Percentiles rank a stretch among this genome's conserved stretches.
Conservation (phyloP, 2,113 vertebrate genomes). For the Alethe castanea region DNA sequence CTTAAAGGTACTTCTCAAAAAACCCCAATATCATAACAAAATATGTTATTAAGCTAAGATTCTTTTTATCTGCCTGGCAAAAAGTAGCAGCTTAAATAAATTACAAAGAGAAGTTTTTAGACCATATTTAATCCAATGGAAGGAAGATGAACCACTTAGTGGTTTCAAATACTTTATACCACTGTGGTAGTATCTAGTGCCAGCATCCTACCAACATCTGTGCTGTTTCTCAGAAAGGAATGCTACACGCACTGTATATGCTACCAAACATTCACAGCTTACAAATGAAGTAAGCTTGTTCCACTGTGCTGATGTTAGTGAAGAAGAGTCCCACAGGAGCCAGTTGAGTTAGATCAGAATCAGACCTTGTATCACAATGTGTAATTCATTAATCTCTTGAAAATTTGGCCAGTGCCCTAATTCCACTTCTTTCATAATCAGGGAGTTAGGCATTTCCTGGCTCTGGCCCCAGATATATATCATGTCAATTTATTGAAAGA, state of each 20-base stretch:
- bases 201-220: neutral
- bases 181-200: neutral
- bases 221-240: neutral
- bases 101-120: neutral
- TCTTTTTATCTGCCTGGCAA: neutral
- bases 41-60: neutral
- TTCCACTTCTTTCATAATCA: neutral
- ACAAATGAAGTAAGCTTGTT: neutral
- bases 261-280: neutral
- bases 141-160: neutral
- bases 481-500: neutral
- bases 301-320: neutral
- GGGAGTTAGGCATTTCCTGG: neutral
- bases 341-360: neutral
- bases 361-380: neutral
- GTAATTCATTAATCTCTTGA: neutral
- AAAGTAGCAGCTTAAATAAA: neutral
- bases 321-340: neutral
- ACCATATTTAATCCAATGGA: neutral
- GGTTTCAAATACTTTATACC: slow-evolving; percentile 5
- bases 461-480: neutral
- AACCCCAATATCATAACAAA: neutral
- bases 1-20: neutral
- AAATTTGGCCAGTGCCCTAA: neutral
- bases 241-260: neutral